Percentiles rank a stretch among this genome's conserved stretches.
Evolutionary conservation across 1,140 invertebrate species (phyloP).

Genomic region (Euwallacea similis): DNA sequence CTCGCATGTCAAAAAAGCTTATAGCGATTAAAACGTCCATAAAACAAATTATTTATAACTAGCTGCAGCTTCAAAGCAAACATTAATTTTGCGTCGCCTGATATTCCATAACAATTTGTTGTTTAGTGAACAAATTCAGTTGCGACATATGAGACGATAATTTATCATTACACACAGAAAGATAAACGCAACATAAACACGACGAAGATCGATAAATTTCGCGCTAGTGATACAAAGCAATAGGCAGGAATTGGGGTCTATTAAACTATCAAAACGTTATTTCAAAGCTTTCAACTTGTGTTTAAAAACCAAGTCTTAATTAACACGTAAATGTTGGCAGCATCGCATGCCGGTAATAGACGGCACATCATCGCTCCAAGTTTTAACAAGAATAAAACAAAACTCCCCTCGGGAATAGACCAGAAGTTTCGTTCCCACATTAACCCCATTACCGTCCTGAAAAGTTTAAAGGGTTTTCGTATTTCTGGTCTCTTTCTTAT

Average conservation of each 20-base stretch:
- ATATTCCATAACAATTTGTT: conserved; percentile 4
- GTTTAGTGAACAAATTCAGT: background rate
- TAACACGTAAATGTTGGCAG: conserved; percentile 15
- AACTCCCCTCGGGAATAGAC: conserved; percentile 14
- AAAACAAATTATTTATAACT: too few relatives aligned
- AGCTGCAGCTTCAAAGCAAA: too few relatives aligned
- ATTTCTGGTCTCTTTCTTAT: too few relatives aligned
- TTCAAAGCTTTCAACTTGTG: background rate
- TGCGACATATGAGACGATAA: background rate
- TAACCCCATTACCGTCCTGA: conserved; percentile 12
- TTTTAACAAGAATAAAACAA: conserved; percentile 23
- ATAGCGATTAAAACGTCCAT: too few relatives aligned
- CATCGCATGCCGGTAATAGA: conserved; percentile 21
- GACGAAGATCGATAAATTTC: too few relatives aligned
- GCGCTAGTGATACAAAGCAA: too few relatives aligned
- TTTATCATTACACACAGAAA: background rate
- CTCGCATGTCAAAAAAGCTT: too few relatives aligned
- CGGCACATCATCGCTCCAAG: conserved; percentile 27
- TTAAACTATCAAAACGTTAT: background rate
- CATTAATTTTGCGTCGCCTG: background rate
- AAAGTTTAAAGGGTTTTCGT: background rate
- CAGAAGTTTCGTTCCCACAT: conserved; percentile 18
- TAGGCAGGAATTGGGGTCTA: too few relatives aligned
- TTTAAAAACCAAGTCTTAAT: conserved; percentile 15
- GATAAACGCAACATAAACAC: too few relatives aligned